Base-by-base conservation (phyloP, 2,888 invertebrate species). In the Watsonalla binaria region DNA sequence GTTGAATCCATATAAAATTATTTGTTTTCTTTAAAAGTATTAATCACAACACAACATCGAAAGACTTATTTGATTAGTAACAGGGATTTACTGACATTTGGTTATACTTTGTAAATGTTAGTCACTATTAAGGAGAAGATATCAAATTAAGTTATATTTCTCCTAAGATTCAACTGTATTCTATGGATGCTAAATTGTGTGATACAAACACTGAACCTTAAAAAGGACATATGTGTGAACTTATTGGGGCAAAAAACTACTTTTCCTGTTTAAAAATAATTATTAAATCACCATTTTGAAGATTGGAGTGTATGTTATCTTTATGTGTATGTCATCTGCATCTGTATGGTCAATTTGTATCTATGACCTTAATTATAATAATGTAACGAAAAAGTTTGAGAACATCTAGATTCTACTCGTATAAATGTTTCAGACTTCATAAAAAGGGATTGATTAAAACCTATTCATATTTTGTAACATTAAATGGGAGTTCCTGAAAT, bases 161-260 rank as follows among this genome's bases (percentile, higher is more conserved):
- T 78, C 76, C 65, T 81, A 82, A 82, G 80, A 74, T 75, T 80
- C 74, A 76, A 76, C 67, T 76, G 70, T 69, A 61, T 53, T 51
- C 60, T 67, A 64, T 55, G 57, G 63, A 69, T 65, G 59, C 60
- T 60, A 54, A 65, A 61, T 61, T 62, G 65, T 70, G 63, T 61
- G 55, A 56, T 54, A 59, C 60, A 65, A 59, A 66, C 62, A 58
- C 56, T 64, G 42, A 57, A 58, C 47, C 55, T 66, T 68, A 65
- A 56, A 49, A 53, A 47, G 33, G 13, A 54, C 53, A 57, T 51
- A 51, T 24, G 54, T 48, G 24, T 24, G 24, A 54, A 47, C 42
- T 42, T 11, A 37, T 49, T 5, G 8, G 9, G 39, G 39, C 8
- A 14, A 13, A 13, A 13, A 13, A 6, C 54, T 54, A 15, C 50